Percentiles rank a stretch among this genome's conserved stretches.
These are phyloP conservation scores for Scaptomyza cyrtandrae DNA, from an alignment of 2,888 invertebrate genomes.

Conservation along the genomic window DNA sequence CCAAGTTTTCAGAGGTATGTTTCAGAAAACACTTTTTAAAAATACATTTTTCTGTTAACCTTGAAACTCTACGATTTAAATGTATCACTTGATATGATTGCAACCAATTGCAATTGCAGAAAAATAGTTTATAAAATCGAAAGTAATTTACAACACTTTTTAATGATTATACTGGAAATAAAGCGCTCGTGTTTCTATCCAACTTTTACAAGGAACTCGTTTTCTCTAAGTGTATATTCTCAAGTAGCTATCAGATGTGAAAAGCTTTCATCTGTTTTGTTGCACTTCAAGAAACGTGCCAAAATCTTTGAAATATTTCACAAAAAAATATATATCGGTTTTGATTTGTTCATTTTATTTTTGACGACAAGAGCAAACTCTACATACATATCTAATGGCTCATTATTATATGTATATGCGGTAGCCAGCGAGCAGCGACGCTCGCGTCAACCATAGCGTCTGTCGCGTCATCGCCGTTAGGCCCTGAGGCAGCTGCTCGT, in stretches of 20 bases:
- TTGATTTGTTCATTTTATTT: constrained; percentile 20
- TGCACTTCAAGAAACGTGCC: constrained; percentile 25
- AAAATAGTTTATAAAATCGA: no score
- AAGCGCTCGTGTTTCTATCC: no score
- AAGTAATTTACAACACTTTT: no score
- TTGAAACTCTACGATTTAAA: no score
- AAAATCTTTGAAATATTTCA: constrained; percentile 15
- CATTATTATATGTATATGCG: constrained; percentile 54
- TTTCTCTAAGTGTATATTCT: constrained; percentile 1
- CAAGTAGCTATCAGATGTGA: not conserved
- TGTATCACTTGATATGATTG: no score
- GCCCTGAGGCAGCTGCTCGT: constrained; percentile 45
- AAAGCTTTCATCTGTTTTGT: constrained; percentile 5
- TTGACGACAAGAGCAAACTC: not conserved
- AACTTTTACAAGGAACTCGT: no score
- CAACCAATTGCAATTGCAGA: no score
- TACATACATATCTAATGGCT: constrained; percentile 48
- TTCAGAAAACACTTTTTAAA: no score
- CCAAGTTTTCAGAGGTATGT: no score
- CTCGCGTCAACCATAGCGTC: constrained; percentile 33
- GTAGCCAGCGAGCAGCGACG: constrained; percentile 29
- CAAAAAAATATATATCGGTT: constrained; percentile 29
- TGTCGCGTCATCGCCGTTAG: constrained; percentile 42
- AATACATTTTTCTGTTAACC: no score
- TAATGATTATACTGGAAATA: no score